Conservation (phyloP, 2,797 vertebrate genomes). For the Propithecus perrieri region DNA sequence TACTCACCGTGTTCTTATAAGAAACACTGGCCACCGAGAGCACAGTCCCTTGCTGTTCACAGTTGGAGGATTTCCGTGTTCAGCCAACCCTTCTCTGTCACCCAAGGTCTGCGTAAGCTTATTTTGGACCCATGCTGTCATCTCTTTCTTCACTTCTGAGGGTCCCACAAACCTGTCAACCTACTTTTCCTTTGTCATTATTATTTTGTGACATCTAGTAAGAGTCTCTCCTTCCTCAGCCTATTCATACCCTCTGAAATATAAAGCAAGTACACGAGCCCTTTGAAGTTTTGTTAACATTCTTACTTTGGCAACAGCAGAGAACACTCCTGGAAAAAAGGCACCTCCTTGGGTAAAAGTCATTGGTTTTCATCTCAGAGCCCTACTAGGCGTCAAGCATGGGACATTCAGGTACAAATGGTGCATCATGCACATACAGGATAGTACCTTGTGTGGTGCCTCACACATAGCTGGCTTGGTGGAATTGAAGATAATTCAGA, state of each 20-base stretch:
- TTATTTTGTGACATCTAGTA: neutral
- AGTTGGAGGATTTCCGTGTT: neutral
- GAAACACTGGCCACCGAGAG: neutral
- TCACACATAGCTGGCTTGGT: neutral
- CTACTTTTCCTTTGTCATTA: neutral
- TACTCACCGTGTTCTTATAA: rapidly evolving
- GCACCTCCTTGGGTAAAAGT: neutral
- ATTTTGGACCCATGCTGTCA: neutral
- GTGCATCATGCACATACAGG: rapidly evolving
- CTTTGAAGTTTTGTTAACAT: neutral
- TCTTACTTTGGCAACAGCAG: neutral
- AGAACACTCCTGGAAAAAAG: neutral
- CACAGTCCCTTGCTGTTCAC: neutral
- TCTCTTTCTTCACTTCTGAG: neutral
- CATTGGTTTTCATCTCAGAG: neutral
- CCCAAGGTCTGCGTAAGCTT: neutral
- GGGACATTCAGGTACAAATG: neutral
- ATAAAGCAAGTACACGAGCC: neutral
- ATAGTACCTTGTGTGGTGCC: neutral
- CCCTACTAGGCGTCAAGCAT: neutral
- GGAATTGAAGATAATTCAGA: neutral
- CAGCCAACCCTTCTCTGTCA: neutral
- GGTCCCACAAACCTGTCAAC: neutral
- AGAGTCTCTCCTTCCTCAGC: neutral
- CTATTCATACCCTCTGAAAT: neutral